These are phyloP conservation scores for Rafetus swinhoei DNA, from an alignment of 2,113 vertebrate genomes.

Conservation along the genomic window DNA sequence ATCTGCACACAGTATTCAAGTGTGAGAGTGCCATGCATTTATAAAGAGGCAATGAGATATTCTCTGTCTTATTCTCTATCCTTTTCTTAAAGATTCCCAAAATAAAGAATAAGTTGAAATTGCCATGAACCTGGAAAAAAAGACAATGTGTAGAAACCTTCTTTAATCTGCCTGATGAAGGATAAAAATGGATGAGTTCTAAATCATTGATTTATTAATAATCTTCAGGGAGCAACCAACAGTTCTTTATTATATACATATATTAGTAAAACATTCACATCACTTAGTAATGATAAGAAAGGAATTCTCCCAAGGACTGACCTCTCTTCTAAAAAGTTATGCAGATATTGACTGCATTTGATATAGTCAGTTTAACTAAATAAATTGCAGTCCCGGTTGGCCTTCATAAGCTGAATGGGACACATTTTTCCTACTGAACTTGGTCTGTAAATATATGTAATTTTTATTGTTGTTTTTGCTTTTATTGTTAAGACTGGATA, in stretches of 20 bases:
- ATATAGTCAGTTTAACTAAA: background rate
- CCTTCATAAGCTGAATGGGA: background rate
- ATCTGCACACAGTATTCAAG: no score
- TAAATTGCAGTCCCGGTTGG: background rate
- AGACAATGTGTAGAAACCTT: background rate
- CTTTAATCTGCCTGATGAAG: slow-evolving; percentile 7
- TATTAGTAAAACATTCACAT: background rate
- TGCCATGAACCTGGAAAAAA: background rate
- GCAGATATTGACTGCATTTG: background rate
- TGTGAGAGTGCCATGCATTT: no score
- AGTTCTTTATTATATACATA: background rate
- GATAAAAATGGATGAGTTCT: slow-evolving; percentile 19
- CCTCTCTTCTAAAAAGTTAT: background rate
- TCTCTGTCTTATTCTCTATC: no score
- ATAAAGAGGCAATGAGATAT: no score
- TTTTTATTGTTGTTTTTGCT: background rate
- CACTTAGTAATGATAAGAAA: background rate
- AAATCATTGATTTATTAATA: slow-evolving; percentile 40
- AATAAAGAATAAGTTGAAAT: background rate
- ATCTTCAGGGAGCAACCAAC: slow-evolving; percentile 31
- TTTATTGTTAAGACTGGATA: background rate
- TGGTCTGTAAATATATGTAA: background rate
- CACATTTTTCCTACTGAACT: background rate
- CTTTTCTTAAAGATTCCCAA: no score
- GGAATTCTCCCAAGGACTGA: slow-evolving; percentile 5